Percentiles rank a stretch among this genome's conserved stretches.
Evolutionary conservation across 2,113 vertebrate species (phyloP).

Genomic region (Triplophysa siluroides): DNA sequence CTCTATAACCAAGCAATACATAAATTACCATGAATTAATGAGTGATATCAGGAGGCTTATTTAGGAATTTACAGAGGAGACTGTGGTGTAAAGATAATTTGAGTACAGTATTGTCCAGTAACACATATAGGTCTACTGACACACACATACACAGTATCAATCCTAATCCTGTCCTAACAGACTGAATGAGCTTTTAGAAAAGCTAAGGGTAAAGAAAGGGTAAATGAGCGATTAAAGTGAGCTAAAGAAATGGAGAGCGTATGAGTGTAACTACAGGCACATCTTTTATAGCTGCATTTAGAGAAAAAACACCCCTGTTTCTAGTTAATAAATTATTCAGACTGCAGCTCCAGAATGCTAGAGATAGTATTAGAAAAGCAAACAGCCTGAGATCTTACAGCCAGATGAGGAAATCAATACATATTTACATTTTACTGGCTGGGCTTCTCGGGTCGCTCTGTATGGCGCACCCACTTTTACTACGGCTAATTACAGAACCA

Average conservation of each 20-base stretch:
- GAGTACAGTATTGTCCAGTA: background rate
- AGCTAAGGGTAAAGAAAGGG: background rate
- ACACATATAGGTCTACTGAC: background rate
- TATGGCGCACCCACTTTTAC: background rate
- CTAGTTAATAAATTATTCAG: conserved; percentile 55
- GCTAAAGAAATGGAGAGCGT: conserved; percentile 23
- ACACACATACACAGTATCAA: background rate
- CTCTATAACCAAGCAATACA: background rate
- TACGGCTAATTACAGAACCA: conserved; percentile 41
- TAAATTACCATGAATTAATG: background rate
- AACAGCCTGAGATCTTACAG: conserved; percentile 51
- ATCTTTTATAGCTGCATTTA: conserved; percentile 20
- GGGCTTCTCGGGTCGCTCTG: conserved; percentile 43
- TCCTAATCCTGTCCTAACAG: conserved; percentile 33
- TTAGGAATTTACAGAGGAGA: background rate
- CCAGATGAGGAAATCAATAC: conserved; percentile 53
- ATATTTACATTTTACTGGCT: conserved; percentile 54
- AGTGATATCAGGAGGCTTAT: background rate
- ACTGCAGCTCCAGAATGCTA: conserved; percentile 40
- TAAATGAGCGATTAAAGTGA: conserved; percentile 29
- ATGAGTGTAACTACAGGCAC: conserved; percentile 21
- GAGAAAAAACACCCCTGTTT: conserved; percentile 23
- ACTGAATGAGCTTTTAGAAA: conserved; percentile 16
- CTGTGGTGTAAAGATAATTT: background rate
- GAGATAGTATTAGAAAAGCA: conserved; percentile 53